Conservation (phyloP, 64 coral and sea anemone genomes). For the Astreopora myriophthalma region DNA sequence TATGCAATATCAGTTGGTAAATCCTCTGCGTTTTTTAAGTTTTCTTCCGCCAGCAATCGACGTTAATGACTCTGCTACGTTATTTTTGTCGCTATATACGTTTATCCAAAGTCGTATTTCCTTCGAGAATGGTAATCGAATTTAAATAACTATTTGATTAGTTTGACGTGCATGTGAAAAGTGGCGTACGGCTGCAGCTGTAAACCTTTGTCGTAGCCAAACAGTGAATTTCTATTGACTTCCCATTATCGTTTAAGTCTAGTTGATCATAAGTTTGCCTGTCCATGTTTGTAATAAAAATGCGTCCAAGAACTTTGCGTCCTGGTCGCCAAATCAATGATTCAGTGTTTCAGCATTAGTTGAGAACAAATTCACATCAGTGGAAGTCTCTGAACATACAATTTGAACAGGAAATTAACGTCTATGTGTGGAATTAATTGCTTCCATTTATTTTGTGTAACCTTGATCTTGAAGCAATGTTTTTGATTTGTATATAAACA, state of each 20-base stretch:
- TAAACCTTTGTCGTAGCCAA: not conserved
- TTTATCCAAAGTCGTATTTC: too few species aligned
- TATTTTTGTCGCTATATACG: too few species aligned
- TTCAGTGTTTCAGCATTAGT: not conserved
- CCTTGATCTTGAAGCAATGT: not conserved
- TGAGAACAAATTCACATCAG: not conserved
- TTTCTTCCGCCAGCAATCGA: not conserved
- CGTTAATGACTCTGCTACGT: too few species aligned
- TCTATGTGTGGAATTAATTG: not conserved
- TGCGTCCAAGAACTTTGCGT: not conserved
- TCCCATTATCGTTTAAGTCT: not conserved
- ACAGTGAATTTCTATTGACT: not conserved
- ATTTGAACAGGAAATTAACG: not conserved
- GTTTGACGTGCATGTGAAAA: not conserved
- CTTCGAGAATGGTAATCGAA: constrained; percentile 6
- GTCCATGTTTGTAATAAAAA: too few species aligned
- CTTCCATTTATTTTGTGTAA: not conserved
- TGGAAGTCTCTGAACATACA: not conserved
- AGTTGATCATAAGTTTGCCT: not conserved
- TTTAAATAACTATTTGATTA: constrained; percentile 48
- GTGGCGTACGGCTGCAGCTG: constrained; percentile 22
- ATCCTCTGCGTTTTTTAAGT: not conserved
- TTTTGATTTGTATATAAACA: not conserved
- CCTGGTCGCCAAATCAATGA: too few species aligned
- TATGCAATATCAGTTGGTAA: not conserved